Percentiles rank a stretch among this genome's conserved stretches.
Conservation (phyloP, 2,113 vertebrate genomes). For the Etia nguti region DNA sequence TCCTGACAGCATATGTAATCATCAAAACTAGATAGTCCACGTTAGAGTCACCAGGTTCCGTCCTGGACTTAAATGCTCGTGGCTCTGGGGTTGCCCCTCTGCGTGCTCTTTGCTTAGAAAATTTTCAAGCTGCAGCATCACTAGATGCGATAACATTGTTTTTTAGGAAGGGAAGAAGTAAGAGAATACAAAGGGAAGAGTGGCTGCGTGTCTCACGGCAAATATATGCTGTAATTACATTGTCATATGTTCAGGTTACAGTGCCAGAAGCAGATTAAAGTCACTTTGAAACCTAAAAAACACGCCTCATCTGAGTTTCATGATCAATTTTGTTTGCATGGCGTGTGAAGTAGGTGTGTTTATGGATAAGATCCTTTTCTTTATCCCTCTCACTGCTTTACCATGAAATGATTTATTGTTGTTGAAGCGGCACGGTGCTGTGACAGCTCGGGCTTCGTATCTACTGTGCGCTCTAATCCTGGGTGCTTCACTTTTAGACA, state of each 20-base stretch:
- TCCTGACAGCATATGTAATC: conserved; percentile 20
- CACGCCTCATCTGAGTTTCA: conserved; percentile 8
- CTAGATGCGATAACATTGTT: conserved; percentile 30
- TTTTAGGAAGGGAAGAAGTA: neutral
- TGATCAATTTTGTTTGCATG: conserved; percentile 37
- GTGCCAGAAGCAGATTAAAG: conserved; percentile 52
- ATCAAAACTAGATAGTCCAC: conserved; percentile 4
- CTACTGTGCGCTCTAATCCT: conserved; percentile 23
- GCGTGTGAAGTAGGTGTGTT: conserved; percentile 31
- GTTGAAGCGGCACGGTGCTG: neutral
- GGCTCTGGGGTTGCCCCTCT: neutral
- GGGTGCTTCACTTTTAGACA: neutral
- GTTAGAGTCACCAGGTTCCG: neutral
- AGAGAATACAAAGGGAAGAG: neutral
- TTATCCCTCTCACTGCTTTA: conserved; percentile 22
- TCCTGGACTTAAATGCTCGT: neutral
- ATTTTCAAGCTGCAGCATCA: conserved; percentile 1
- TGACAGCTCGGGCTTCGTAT: conserved; percentile 37
- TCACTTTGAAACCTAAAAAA: conserved; percentile 29
- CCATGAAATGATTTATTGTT: conserved; percentile 21
- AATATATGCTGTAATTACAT: conserved; percentile 32
- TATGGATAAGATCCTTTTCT: conserved; percentile 39
- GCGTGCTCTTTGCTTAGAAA: neutral
- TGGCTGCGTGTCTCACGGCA: conserved; percentile 15
- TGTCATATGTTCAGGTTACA: conserved; percentile 38